Evolutionary conservation across 2,888 invertebrate genomes (phyloP).

Genomic region (Tortrix viridana): DNA sequence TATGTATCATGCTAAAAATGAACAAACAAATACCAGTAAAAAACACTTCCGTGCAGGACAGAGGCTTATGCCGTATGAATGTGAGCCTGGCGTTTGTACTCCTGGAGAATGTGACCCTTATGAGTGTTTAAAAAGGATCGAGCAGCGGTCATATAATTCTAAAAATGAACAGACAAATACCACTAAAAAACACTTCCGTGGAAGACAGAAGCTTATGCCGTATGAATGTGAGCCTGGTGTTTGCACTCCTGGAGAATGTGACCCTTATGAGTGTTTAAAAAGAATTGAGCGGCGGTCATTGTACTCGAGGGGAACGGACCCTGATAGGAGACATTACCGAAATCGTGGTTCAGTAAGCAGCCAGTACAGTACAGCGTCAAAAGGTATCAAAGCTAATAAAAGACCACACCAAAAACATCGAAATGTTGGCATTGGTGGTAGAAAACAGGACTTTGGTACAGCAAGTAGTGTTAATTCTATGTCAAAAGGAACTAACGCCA

Average conservation of each 20-base stretch:
- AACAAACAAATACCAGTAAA: constrained; percentile 16
- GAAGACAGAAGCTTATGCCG: constrained; percentile 35
- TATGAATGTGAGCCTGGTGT: constrained; percentile 52
- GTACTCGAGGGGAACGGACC: constrained; percentile 24
- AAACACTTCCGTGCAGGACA: constrained; percentile 1
- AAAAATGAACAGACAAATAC: constrained; percentile 28
- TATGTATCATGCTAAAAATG: constrained; percentile 19
- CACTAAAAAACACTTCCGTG: background rate
- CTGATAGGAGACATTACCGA: constrained; percentile 4
- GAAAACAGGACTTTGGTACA: background rate
- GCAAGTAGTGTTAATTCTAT: too few relatives aligned
- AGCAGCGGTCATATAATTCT: too few relatives aligned
- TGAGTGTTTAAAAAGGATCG: constrained; percentile 46
- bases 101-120: constrained; percentile 51
- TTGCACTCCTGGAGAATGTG: constrained; percentile 50
- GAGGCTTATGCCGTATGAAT: constrained; percentile 45
- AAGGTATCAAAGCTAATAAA: background rate
- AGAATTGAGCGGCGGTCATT: constrained; percentile 36
- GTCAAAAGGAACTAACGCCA: too few relatives aligned
- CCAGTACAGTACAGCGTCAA: background rate
- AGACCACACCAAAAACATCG: constrained; percentile 2
- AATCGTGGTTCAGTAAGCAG: background rate
- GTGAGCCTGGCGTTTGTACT: constrained; percentile 50
- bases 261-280: constrained; percentile 49
- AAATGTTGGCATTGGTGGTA: background rate